A percentile compares a stretch with the other conserved stretches of the same genome.
Evolutionary conservation across 2,888 invertebrate genomes (phyloP).

Genomic region (Trichogramma dendrolimi): DNA sequence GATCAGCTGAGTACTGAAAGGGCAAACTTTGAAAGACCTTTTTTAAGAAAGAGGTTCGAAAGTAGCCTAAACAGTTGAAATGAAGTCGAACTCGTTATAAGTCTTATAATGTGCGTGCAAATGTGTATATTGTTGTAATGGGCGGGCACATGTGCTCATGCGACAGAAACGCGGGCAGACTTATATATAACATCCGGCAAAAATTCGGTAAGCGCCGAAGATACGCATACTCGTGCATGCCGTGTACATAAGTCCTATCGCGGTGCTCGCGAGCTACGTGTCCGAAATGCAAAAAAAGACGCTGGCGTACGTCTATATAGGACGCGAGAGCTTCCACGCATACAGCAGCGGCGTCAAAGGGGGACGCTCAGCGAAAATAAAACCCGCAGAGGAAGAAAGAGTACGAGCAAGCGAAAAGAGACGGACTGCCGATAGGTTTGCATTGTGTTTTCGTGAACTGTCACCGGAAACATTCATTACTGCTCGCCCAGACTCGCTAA

Average conservation of each 20-base stretch:
- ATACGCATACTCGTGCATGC: conserved; percentile 2
- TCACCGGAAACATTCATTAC: conserved; percentile 51
- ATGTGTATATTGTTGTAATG: no score
- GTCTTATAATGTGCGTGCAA: no score
- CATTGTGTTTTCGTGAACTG: conserved; percentile 37
- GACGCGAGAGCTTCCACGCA: not conserved
- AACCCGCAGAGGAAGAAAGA: no score
- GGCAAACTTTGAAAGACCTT: no score
- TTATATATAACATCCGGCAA: conserved; percentile 16
- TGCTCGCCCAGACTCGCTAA: conserved; percentile 42
- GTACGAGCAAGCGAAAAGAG: no score
- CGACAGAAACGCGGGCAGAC: not conserved
- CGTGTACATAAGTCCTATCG: no score
- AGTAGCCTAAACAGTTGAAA: no score
- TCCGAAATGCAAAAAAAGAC: not conserved
- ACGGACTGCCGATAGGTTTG: conserved; percentile 8
- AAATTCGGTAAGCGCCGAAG: conserved; percentile 18
- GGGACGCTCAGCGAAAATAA: conserved; percentile 15
- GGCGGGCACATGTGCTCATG: conserved; percentile 7
- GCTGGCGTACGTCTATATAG: not conserved
- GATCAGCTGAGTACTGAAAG: no score
- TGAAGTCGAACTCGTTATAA: no score
- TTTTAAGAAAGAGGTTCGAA: no score
- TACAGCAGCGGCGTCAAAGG: conserved; percentile 31
- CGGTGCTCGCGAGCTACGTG: not conserved